Evolutionary conservation across 2,113 vertebrate genomes (phyloP), one percentile per base, ranked within the genome.

Genomic region (Elanoides forficatus): DNA sequence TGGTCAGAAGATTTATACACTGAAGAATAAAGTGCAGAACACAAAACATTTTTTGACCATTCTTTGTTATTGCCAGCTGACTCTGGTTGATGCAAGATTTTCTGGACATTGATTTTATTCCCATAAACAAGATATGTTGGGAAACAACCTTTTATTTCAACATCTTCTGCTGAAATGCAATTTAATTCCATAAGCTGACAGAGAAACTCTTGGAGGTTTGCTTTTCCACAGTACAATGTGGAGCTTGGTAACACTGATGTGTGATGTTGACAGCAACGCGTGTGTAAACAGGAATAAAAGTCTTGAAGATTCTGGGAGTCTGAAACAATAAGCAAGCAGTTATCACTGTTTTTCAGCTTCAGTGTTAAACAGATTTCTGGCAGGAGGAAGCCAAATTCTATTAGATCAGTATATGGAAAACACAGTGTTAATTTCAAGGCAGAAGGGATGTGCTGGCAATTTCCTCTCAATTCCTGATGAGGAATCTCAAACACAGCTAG

Each of bases 341-440:
- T 98, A 40, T 97, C 96, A 2, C 93, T 88, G 62, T 94, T 98
- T 81, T 82, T 98, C 58, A 98, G 84, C 60, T 98, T 98, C 38
- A 99, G 94, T 9, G 95, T 98, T 43, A 99, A 97, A 60, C 99
- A 99, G 76, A 98, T 96, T 83, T 99, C 98, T 0, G 99, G 99
- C 88, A 99, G 96, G 34, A 98, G 97, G 95, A 99, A 98, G 94
- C 97, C 98, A 43, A 98, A 97, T 78, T 98, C 98, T 2, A 92
- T 96, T 42, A 99, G 95, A 59, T 99, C 98, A 2, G 97, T 96
- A 34, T 98, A 99, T 0, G 98, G 98, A 86, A 98, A 98, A 59
- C 98, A 98, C 48, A 99, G 90, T 2, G 94, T 97, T 18, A 98
- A 91, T 83, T 99, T 98, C 73, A 99, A 96, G 43, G 97, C 80